Base-by-base conservation (phyloP, 1,140 invertebrate genomes). In the Camponotus pennsylvanicus region DNA sequence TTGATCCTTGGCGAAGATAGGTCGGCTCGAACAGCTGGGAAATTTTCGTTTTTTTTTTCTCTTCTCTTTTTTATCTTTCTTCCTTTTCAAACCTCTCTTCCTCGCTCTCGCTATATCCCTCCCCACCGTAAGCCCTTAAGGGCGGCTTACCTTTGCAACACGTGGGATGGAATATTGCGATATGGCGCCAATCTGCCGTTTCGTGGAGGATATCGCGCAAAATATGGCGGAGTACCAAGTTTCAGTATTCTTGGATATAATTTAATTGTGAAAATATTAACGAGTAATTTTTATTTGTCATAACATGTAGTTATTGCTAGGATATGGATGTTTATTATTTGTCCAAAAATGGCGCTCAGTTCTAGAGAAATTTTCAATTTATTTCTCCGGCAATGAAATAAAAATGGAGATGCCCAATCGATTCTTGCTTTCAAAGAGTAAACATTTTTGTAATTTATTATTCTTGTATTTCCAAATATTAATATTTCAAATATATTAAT, bases 1-100 rank as follows among this genome's bases (percentile, higher is more conserved):
- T 94, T 92, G 94, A 95, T 95, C 83, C 86, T 49, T 67, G 88
- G 66, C 55, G 70, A 27, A 93, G 94, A 95, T 94, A 95, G 75
- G 79, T 70, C 59, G 27, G 59, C 67, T 63, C 67, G 86, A 94
- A 93, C 94, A 95, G 94, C 94, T 95, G 94, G 94, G 90, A 93
- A 94, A 93, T 92, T 94, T 89, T 92, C 76, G 69, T 69, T 63
- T 69, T 85, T 71, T 78, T 69, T 84, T 79, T 66, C n/a, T 4
- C 49, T 59, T 52, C 42, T 67, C 27, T 42, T 45, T 57, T 73
- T 40, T 40, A 40, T 40, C 27, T 27, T 27, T 27, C 27, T 27
- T 27, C 27, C 66, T 13, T 52, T 59, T 49, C 80, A 52, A 49
- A 42, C 40, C 61, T 27, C 27, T 32, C 71, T 63, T 27, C 21